A percentile compares a stretch with the other conserved stretches of the same genome.
phyloP scores from a whole-genome alignment of 2,888 invertebrate genomes.

The Carabus problematicus region DNA sequence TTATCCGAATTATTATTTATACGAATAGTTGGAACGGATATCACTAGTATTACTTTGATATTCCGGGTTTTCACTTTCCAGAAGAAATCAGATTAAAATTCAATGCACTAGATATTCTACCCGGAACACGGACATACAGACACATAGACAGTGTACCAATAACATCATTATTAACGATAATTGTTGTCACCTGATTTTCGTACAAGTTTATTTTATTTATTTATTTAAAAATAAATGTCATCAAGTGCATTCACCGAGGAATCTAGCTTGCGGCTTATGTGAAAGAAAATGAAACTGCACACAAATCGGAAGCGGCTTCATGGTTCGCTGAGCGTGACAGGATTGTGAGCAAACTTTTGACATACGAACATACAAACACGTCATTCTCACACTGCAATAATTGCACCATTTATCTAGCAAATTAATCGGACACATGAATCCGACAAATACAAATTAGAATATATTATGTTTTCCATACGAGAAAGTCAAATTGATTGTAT shows the following conservation, averaged over 20 bases:
- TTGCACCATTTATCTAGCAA: too few species aligned
- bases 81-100: slow-evolving; percentile 7
- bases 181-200: slow-evolving; percentile 14
- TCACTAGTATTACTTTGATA: neutral
- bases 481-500: too few species aligned
- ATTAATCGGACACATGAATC: too few species aligned
- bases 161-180: slow-evolving; percentile 9
- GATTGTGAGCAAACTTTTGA: slow-evolving; percentile 11
- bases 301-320: slow-evolving; percentile 11
- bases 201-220: slow-evolving; percentile 1
- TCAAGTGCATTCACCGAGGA: neutral
- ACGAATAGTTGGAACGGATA: slow-evolving; percentile 7
- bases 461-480: too few species aligned
- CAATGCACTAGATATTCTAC: neutral
- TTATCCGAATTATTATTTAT: too few species aligned
- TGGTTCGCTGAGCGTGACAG: slow-evolving; percentile 6
- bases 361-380: slow-evolving; percentile 1
- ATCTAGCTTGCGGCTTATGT: too few species aligned
- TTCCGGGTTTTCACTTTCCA: slow-evolving; percentile 19
- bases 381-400: too few species aligned
- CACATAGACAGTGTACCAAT: neutral
- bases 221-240: neutral
- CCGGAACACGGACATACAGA: neutral
- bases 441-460: too few species aligned
- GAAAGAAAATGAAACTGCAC: slow-evolving; percentile 8